These are phyloP conservation scores for Tetragonula carbonaria DNA, from an alignment of 2,888 invertebrate species.

Conservation along the genomic window DNA sequence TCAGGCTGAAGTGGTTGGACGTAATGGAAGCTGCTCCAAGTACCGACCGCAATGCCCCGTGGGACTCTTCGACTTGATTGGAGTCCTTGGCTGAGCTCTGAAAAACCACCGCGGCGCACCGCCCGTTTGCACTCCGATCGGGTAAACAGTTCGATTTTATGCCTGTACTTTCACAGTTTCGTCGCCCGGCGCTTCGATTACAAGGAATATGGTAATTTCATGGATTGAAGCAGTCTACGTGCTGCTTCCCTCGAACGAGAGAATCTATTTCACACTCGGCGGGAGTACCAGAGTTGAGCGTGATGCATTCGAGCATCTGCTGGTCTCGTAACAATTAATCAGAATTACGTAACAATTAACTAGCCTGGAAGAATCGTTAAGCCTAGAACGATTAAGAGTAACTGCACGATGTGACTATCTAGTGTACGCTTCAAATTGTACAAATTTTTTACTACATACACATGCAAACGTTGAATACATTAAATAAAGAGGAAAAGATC, in stretches of 20 bases:
- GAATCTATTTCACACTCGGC: background rate
- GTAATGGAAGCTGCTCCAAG: conserved; percentile 84
- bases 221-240: background rate
- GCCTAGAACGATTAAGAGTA: too few relatives aligned
- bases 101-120: conserved; percentile 58
- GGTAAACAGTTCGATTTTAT: conserved; percentile 52
- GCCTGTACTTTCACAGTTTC: conserved; percentile 1
- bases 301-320: too few relatives aligned
- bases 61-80: conserved; percentile 86
- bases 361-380: too few relatives aligned
- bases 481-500: too few relatives aligned
- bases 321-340: too few relatives aligned
- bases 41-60: conserved; percentile 85
- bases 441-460: too few relatives aligned
- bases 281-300: too few relatives aligned
- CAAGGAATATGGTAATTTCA: background rate
- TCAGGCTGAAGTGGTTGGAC: conserved; percentile 86
- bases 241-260: background rate
- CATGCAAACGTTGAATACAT: too few relatives aligned
- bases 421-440: too few relatives aligned
- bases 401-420: too few relatives aligned
- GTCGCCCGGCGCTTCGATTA: background rate
- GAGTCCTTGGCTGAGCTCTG: conserved; percentile 82
- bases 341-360: too few relatives aligned
- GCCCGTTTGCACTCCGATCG: conserved; percentile 26